Evolutionary conservation across 64 coral and sea anemone species (phyloP), one percentile per base, ranked within the genome.

Genomic region (Stichodactyla mertensii): DNA sequence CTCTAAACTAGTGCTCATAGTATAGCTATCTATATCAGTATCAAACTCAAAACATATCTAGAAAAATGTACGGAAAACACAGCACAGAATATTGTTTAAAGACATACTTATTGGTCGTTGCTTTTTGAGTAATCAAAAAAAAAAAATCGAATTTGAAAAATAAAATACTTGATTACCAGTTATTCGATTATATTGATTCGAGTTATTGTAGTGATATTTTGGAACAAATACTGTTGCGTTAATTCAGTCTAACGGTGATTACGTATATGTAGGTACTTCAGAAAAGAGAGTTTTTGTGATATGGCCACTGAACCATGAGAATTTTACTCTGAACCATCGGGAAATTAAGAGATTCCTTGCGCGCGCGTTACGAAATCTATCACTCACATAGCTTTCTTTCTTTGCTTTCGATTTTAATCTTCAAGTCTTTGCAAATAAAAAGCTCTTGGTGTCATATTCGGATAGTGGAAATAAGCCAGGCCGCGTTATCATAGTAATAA

Each of bases 151-250:
- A 6, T 58, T 58, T 15, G 9, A 69, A 69, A 69, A 69, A 67
- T 14, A 18, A 66, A 66, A 66, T 8, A 66, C 62, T 66, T 66
- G 62, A 61, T 61, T 5, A 61, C 5, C 19, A 27, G 0, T 74
- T 23, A 74, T 74, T 74, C 69, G n/a, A 74, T 74, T 74, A 74
- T 74, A 74, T 74, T 74, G 69, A 36, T 23, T 74, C 24, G 62
- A 27, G 24, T 74, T 11, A 74, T 74, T 74, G 8, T 74, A 74
- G 69, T 31, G 69, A 74, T 27, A 22, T 23, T 69, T 31, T 74
- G 10, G 69, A 74, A n/a, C 24, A 74, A 74, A 7, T n/a, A 66
- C 19, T n/a, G 62, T n/a, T n/a, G 59, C 6, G 18, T 69, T 14
- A 36, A 28, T 74, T 74, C 26, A 74, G 12, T 74, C 69, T 74